Conservation (phyloP, 2,797 vertebrate species). For the Sebastiscus tertius region DNA sequence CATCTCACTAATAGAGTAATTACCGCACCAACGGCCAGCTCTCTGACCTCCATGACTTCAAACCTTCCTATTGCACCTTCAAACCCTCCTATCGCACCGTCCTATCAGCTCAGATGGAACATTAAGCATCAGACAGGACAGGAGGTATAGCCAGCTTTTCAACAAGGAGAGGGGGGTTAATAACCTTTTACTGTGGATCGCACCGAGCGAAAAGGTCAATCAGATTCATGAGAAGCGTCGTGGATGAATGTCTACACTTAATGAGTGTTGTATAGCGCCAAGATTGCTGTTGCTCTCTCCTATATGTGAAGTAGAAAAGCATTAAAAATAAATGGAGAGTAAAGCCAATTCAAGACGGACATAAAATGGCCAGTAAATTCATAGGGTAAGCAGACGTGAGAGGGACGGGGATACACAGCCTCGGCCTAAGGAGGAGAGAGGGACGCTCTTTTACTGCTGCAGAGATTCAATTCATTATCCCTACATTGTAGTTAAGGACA, state of each 20-base stretch:
- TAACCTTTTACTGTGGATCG: conserved; percentile 67
- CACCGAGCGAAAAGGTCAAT: conserved; percentile 76
- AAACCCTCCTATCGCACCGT: conserved; percentile 31
- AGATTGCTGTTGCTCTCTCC: conserved; percentile 37
- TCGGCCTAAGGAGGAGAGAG: conserved; percentile 10
- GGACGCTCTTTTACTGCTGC: conserved; percentile 31
- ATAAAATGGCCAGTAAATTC: conserved; percentile 74
- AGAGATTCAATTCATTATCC: conserved; percentile 45
- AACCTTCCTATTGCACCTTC: conserved; percentile 31
- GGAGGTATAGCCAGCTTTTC: conserved; percentile 53
- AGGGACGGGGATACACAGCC: conserved; percentile 7
- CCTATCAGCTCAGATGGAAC: conserved; percentile 49
- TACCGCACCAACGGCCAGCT: conserved; percentile 33
- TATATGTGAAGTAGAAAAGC: conserved; percentile 35
- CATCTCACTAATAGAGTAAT: conserved; percentile 64
- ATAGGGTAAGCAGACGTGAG: conserved; percentile 43
- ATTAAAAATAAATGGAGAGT: conserved; percentile 71
- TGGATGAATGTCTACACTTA: conserved; percentile 67
- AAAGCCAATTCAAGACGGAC: conserved; percentile 55
- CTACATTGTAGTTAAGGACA: conserved; percentile 12
- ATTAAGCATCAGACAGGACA: conserved; percentile 61
- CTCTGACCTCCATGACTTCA: conserved; percentile 44
- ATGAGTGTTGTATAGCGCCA: conserved; percentile 49
- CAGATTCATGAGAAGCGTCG: conserved; percentile 76
- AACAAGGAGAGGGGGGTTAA: conserved; percentile 51